Evolutionary conservation across 2,888 invertebrate genomes (phyloP), one percentile per base, ranked within the genome.

Genomic region (Pristionchus exspectatus): DNA sequence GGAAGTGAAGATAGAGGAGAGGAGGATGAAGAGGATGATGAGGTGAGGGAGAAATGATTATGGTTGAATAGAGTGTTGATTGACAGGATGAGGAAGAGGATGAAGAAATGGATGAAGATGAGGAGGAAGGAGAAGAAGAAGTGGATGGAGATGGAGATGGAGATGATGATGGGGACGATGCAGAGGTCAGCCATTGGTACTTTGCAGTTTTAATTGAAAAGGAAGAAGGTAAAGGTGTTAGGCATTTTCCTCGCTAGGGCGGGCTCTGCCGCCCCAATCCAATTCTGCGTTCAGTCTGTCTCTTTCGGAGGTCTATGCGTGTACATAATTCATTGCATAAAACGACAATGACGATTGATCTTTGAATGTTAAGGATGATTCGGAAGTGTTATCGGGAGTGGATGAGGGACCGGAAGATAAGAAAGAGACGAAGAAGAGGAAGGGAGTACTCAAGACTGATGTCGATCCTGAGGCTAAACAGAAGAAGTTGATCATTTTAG

Each of bases 391-490:
- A 33, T 18, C n/a, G 24, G 81, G 24, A 44, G 81, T 44, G 27
- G 84, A 77, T 44, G 44, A 63, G 14, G 66, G 63, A 1, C 59
- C 59, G 33, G 63, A 59, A 59, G 56, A 33, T 16, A 87, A n/a
- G 50, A 33, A 66, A 50, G 24, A 16, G 83, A 83, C 18, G 87
- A 87, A n/a, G 56, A 74, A 56, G 88, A 88, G 50, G 88, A 63
- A 88, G 50, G 54, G 72, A 33, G 33, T 12, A 24, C 33, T 59
- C 24, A 88, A 88, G 88, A 54, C 33, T 27, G 87, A 54, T 69
- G 87, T 89, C 56, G 89, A 91, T 69, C 91, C 90, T 18, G 92
- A 91, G 66, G 81, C 90, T 33, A 92, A 91, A 87, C 92, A 92
- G 89, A 91, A 89, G 66, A 92, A 92, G 81, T 90, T 91, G 24